Base-by-base conservation (phyloP, 1,140 invertebrate genomes). In the Cydia splendana region DNA sequence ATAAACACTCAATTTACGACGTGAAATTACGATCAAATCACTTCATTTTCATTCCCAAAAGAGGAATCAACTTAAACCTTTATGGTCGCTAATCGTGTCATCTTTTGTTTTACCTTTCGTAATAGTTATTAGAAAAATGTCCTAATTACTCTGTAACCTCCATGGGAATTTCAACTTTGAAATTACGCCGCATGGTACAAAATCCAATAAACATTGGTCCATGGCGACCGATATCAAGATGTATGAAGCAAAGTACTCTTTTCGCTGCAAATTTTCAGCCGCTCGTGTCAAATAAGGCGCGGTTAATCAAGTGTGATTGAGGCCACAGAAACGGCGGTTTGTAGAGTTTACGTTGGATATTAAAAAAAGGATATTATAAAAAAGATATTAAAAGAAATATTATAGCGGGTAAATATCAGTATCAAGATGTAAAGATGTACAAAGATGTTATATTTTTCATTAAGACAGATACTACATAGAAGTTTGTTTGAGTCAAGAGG, bases 291-390 rank as follows among this genome's bases (percentile, higher is more conserved):
- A 69, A 69, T 34, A 69, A 38, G 24, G 65, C 13, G 28, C 30
- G 30, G 28, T 69, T 69, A 69, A 69, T 69, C 65, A 69, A 69
- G 65, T 69, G 65, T 38, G 30, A 34, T 38, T 15, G 65, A 34
- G 65, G 65, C 65, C 30, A 34, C 30, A 69, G 65, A 34, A n/a
- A 15, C 28, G n/a, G 15, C 65, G 65, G 0, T 15, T 34, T 18
- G 1, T n/a, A 20, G n/a, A 18, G 6, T 15, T 12, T 51, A 51
- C 15, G 12, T 12, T 51, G 10, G 12, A n/a, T n/a, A n/a, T n/a
- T n/a, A n/a, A n/a, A n/a, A n/a, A n/a, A n/a, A n/a, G n/a, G n/a
- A n/a, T n/a, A n/a, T n/a, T n/a, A 24, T 24, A 24, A 24, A 1
- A 24, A 24, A 24, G 24, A 51, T 51, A 51, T 13, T 51, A 51